Evolutionary conservation across 2,888 invertebrate genomes (phyloP).

Genomic region (Acleris cristana): DNA sequence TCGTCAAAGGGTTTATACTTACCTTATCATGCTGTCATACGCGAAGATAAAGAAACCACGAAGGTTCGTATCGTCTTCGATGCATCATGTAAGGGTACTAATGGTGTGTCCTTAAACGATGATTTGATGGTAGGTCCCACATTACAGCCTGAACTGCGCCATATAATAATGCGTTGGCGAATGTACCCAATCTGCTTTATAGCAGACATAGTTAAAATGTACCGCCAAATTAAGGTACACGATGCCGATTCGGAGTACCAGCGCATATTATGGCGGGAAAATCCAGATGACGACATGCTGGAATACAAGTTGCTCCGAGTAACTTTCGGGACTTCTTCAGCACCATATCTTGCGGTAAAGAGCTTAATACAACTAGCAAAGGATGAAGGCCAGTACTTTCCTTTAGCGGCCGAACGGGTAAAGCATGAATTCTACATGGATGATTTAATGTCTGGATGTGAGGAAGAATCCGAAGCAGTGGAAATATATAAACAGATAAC

Average conservation of each 20-base stretch:
- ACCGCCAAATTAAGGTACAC: slow-evolving; percentile 38
- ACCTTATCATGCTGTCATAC: slow-evolving; percentile 41
- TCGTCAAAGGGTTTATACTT: slow-evolving; percentile 18
- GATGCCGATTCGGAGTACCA: slow-evolving; percentile 38
- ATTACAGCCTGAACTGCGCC: slow-evolving; percentile 45
- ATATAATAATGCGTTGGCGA: slow-evolving; percentile 45
- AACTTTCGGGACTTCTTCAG: slow-evolving; percentile 41
- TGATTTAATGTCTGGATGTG: slow-evolving; percentile 25
- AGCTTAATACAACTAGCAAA: slow-evolving; percentile 29
- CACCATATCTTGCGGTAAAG: slow-evolving; percentile 40
- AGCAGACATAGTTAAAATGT: slow-evolving; percentile 49
- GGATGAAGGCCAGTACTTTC: slow-evolving; percentile 34
- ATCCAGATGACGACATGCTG: slow-evolving; percentile 16
- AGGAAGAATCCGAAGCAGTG: slow-evolving; percentile 15
- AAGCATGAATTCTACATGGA: slow-evolving; percentile 25
- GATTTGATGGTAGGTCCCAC: slow-evolving; percentile 43
- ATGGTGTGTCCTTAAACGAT: slow-evolving; percentile 43
- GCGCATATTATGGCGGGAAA: slow-evolving; percentile 40
- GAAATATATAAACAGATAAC: slow-evolving; percentile 6
- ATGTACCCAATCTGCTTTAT: slow-evolving; percentile 36
- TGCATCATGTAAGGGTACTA: slow-evolving; percentile 35
- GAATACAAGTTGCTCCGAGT: slow-evolving; percentile 35
- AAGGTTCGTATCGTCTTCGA: slow-evolving; percentile 41
- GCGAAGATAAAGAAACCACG: slow-evolving; percentile 34
- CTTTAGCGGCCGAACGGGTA: slow-evolving; percentile 1